Evolutionary conservation across 2,113 vertebrate species (phyloP).

Genomic region (Rana temporaria): DNA sequence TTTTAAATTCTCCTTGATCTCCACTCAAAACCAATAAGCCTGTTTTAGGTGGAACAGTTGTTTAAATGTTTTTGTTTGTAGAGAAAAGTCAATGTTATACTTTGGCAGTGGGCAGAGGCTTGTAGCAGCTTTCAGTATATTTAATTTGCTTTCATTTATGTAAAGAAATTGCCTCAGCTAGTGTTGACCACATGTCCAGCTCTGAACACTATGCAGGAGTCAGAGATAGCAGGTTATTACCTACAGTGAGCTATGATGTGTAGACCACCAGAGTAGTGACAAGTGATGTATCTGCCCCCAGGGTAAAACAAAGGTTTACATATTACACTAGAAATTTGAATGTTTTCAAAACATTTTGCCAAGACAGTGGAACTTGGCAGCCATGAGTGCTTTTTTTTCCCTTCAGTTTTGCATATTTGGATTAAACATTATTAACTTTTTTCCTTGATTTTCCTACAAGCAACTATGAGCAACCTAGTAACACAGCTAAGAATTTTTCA

Average conservation of each 20-base stretch:
- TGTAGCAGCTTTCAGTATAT: too few species aligned
- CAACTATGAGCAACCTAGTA: constrained; percentile 94
- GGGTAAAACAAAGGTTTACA: constrained; percentile 96
- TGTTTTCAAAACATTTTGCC: constrained; percentile 99
- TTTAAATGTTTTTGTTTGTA: too few species aligned
- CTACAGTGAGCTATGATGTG: constrained; percentile 81
- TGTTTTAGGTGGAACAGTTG: too few species aligned
- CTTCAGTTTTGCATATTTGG: constrained; percentile 80
- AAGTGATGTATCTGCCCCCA: constrained; percentile 88
- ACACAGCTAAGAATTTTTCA: constrained; percentile 85
- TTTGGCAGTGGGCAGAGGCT: too few species aligned
- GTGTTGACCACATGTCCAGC: constrained; percentile 64
- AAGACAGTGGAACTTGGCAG: constrained; percentile 96
- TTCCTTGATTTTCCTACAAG: constrained; percentile 81
- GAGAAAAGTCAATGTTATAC: too few species aligned
- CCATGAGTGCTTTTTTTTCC: constrained; percentile 77
- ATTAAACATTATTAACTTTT: constrained; percentile 87
- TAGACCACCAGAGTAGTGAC: constrained; percentile 96
- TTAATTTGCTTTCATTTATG: constrained; percentile 31
- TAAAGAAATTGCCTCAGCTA: constrained; percentile 59
- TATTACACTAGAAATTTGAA: constrained; percentile 98
- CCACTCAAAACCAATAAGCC: too few species aligned
- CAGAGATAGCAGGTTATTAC: constrained; percentile 86
- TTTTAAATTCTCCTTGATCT: too few species aligned
- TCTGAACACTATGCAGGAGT: constrained; percentile 74